Percentiles rank a stretch among this genome's conserved stretches.
Evolutionary conservation across 2,888 invertebrate species (phyloP).

Genomic region (Ophion slaviceki): DNA sequence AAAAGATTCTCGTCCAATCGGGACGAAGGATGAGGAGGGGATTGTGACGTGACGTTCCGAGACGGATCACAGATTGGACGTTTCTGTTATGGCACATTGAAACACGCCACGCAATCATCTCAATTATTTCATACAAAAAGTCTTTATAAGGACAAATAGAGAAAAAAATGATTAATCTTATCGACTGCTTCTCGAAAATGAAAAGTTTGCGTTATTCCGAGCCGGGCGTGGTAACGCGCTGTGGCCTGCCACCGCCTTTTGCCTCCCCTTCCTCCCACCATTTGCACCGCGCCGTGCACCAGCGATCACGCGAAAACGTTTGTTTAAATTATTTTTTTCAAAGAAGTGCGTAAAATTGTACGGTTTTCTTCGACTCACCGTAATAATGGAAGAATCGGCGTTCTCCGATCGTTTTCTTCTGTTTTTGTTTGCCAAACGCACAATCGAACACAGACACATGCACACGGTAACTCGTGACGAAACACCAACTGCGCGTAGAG

Average conservation of each 20-base stretch:
- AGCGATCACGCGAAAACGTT: conserved; percentile 62
- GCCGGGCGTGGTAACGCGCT: conserved; percentile 66
- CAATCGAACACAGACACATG: conserved; percentile 28
- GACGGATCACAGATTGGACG: conserved; percentile 79
- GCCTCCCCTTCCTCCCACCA: conserved; percentile 18
- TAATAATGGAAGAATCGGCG: not conserved
- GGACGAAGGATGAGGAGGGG: conserved; percentile 44
- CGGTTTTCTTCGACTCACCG: conserved; percentile 20
- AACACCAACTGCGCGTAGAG: conserved; percentile 42
- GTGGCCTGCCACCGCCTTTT: conserved; percentile 58
- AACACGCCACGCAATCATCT: conserved; percentile 83
- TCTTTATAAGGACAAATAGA: not conserved
- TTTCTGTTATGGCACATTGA: conserved; percentile 81
- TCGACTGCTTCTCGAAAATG: conserved; percentile 5
- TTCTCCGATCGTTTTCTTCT: conserved; percentile 17
- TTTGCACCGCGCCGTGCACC: conserved; percentile 10
- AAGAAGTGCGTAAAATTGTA: not conserved
- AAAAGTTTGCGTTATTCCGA: conserved; percentile 40
- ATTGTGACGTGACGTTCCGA: conserved; percentile 79
- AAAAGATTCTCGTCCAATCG: conserved; percentile 72
- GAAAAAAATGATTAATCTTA: not conserved
- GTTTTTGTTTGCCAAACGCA: conserved; percentile 35
- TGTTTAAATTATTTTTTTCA: conserved; percentile 16
- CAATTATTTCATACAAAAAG: conserved; percentile 54
- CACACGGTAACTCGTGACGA: conserved; percentile 40